phyloP scores from a whole-genome alignment of 2,113 vertebrate genomes.

The Copsychus sechellarum region DNA sequence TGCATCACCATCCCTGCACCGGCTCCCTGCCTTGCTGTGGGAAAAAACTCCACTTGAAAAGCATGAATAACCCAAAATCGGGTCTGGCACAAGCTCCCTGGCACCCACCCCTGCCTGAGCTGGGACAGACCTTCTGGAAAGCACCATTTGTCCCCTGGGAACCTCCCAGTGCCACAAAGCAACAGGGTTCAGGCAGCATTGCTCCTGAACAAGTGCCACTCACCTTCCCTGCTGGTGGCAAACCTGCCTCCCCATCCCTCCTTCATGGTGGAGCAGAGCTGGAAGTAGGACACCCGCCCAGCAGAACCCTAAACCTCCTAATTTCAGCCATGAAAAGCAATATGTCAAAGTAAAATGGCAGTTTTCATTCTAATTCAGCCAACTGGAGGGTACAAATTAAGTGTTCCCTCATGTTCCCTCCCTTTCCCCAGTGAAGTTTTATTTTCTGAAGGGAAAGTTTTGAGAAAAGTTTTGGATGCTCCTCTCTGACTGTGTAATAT shows the following conservation, averaged over 20 bases:
- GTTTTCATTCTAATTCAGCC: background rate
- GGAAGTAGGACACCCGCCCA: background rate
- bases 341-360: background rate
- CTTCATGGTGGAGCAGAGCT: background rate
- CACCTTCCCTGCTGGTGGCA: accelerated
- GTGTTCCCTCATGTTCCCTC: background rate
- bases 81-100: background rate
- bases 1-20: background rate
- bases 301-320: background rate
- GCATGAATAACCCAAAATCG: background rate
- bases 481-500: background rate
- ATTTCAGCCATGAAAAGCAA: background rate
- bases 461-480: background rate
- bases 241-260: background rate
- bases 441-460: background rate
- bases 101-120: background rate
- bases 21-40: background rate
- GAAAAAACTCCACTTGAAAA: background rate
- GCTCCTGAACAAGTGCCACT: too few species aligned
- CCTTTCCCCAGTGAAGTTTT: background rate
- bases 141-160: background rate
- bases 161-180: background rate
- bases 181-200: accelerated
- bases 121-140: background rate
- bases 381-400: background rate